These are phyloP conservation scores for Camponotus floridanus DNA, from an alignment of 1,140 invertebrate species.

Conservation along the genomic window DNA sequence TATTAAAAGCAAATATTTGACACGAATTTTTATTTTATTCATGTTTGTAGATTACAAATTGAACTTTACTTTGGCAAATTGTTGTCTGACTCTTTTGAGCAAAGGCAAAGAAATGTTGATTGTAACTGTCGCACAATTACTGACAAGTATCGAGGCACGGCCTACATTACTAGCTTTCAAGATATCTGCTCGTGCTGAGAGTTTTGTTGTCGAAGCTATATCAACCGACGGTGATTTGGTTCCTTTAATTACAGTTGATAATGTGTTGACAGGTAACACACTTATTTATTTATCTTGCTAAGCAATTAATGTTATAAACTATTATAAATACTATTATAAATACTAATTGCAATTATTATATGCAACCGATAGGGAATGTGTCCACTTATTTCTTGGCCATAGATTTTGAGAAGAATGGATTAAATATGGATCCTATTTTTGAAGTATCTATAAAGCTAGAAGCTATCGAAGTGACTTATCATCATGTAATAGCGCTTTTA, in stretches of 20 bases:
- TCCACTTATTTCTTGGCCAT: conserved; percentile 91
- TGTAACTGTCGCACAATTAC: conserved; percentile 91
- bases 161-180: conserved; percentile 91
- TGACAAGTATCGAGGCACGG: conserved; percentile 91
- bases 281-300: conserved; percentile 21
- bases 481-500: conserved; percentile 88
- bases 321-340: not conserved
- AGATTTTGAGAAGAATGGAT: conserved; percentile 92
- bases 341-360: conserved; percentile 44
- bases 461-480: conserved; percentile 92
- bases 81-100: conserved; percentile 90
- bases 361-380: conserved; percentile 86
- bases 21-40: not conserved
- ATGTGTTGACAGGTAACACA: conserved; percentile 88
- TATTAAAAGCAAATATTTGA: not conserved
- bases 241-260: conserved; percentile 90
- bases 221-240: conserved; percentile 92
- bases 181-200: conserved; percentile 91
- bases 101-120: conserved; percentile 91
- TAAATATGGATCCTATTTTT: conserved; percentile 90
- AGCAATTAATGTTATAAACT: not conserved
- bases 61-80: conserved; percentile 92
- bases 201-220: conserved; percentile 92
- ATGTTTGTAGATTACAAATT: conserved; percentile 91
- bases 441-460: conserved; percentile 90